Conservation (phyloP, 2,888 invertebrate species). For the Blera fallax region DNA sequence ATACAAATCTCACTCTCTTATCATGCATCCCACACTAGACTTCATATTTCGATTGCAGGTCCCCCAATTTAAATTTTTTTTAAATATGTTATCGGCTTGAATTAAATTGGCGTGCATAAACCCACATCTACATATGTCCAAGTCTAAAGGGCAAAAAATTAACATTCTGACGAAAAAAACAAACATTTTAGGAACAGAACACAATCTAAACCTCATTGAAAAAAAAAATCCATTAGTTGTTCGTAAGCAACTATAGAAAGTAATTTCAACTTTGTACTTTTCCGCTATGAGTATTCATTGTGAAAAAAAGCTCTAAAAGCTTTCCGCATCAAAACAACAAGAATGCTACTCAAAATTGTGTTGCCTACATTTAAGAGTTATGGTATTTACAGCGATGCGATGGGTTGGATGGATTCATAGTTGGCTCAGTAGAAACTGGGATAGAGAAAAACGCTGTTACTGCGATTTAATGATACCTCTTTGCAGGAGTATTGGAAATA, state of each 20-base stretch:
- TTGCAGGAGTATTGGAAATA: too few species aligned
- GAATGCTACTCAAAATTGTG: not conserved
- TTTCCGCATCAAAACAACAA: not conserved
- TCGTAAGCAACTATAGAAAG: not conserved
- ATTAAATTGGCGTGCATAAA: too few species aligned
- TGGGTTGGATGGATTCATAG: not conserved
- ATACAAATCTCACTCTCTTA: not conserved
- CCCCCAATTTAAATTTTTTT: not conserved
- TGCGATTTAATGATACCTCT: too few species aligned
- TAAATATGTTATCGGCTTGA: too few species aligned
- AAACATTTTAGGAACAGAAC: not conserved
- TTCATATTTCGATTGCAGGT: not conserved
- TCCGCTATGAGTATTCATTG: not conserved
- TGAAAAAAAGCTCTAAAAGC: conserved; percentile 13
- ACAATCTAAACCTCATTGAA: not conserved
- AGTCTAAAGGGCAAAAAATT: not conserved
- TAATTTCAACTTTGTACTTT: not conserved
- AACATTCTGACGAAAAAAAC: not conserved
- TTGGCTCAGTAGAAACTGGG: too few species aligned
- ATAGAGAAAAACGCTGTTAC: too few species aligned
- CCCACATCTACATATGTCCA: too few species aligned
- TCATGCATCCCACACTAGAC: not conserved
- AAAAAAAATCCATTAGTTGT: not conserved
- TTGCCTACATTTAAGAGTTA: conserved; percentile 3
- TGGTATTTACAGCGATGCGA: not conserved